Base-by-base conservation (phyloP, 1,140 invertebrate genomes). In the Philopotamus ludificatus region DNA sequence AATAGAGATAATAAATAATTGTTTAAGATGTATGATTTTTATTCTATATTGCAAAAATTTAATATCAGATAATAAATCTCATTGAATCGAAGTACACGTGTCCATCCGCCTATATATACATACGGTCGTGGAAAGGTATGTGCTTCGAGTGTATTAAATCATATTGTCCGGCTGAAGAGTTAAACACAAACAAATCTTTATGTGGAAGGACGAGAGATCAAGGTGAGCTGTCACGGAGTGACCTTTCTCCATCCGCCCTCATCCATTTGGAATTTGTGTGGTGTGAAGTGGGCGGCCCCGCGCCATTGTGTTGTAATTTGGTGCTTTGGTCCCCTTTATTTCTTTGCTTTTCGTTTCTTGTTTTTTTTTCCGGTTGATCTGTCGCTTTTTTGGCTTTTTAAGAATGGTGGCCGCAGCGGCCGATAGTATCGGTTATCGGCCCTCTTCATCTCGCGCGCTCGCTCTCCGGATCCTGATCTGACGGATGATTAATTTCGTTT, bases 301-400 rank as follows among this genome's bases (percentile, higher is more conserved):
- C n/a, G n/a, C 63, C 42, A 68, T 68, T 68, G 63, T 68, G 67
- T 65, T 65, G 63, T 68, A 68, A 68, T 68, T 68, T 68, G 67
- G 67, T 68, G 67, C 63, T 59, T 68, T 68, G 63, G 67, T 57
- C 55, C 61, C 42, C 54, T 61, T 68, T 68, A 65, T 65, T 62
- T 59, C 34, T 61, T 41, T 28, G 26, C 44, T 57, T 57, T 64
- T 65, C 64, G 63, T 64, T 65, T 65, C 62, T 65, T 51, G 39
- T 26, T 34, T 51, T 50, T 42, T 68, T 45, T 23, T 45, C 54
- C 58, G 57, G 34, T 61, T 58, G 39, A 34, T 22, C 60, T 57
- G 64, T 57, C 65, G 39, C 20, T 55, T 50, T 34, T 66, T 66
- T 66, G 49, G 53, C 26, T 55, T 49, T 44, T 21, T 49, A 18